Base-by-base conservation (phyloP, 2,888 invertebrate genomes). In the Hyles lineata region DNA sequence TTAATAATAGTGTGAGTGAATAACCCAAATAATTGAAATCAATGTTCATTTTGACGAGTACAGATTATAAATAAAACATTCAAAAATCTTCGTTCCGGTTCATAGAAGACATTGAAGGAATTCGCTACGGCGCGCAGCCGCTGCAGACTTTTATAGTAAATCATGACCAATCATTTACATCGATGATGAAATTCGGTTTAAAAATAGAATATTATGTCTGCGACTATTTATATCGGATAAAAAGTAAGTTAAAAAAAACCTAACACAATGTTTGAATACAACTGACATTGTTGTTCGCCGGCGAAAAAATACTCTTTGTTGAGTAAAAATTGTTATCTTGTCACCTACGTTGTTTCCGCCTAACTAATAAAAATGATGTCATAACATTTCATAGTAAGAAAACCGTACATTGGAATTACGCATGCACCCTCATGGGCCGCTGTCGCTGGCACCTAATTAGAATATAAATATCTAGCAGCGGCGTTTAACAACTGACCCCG, bases 391-490 rank as follows among this genome's bases (percentile, higher is more conserved):
- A 85, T 84, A 81, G 78, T 82, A 84, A 84, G 85, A 88, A 87
- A 89, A 87, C 87, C 79, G 82, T 85, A 87, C 84, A 87, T 88
- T 87, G 77, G 79, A 88, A 91, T 92, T 91, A 93, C 87, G 86
- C 88, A 92, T 93, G 91, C 91, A 93, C 92, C 92, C 91, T 87
- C 85, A 83, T 83, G 82, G 82, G 82, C 77, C 82, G 83, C 86
- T 87, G 89, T 85, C 82, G 89, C 87, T 87, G 89, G 89, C 91
- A 92, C 87, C 87, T 91, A 91, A 92, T 93, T 92, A 92, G 86
- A 92, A 93, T 93, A 90, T 90, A 90, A 92, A 92, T 91, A 90
- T 89, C 88, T 86, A 89, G 87, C 82, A 87, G 84, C 85, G 85
- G 81, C 85, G 87, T 90, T 91, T 88, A 90, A 85, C 86, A 87